Conservation (phyloP, 2,113 vertebrate genomes). For the Muntiacus muntjak region DNA sequence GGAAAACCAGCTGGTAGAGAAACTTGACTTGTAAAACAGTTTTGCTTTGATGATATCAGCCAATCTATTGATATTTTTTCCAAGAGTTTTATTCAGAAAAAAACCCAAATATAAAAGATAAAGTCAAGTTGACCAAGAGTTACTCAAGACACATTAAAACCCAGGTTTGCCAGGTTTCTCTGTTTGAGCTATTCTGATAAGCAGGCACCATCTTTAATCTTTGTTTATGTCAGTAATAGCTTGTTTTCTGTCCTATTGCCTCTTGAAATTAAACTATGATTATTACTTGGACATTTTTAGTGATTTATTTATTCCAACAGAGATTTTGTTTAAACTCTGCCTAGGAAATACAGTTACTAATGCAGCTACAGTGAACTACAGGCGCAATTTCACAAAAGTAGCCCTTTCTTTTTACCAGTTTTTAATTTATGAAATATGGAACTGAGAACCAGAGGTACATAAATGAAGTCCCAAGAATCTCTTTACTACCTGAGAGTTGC, state of each 20-base stretch:
- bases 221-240: background rate
- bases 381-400: background rate
- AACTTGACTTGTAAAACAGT: background rate
- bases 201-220: background rate
- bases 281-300: background rate
- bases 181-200: background rate
- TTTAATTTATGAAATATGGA: background rate
- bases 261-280: conserved; percentile 42
- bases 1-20: background rate
- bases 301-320: background rate
- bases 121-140: background rate
- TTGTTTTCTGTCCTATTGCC: background rate
- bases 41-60: conserved; percentile 34
- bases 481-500: background rate
- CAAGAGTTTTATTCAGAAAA: conserved; percentile 7
- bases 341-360: background rate
- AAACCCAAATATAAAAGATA: background rate
- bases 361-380: background rate
- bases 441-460: background rate
- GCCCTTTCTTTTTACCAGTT: background rate
- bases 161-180: background rate
- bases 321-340: conserved; percentile 32
- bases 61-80: background rate
- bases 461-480: background rate
- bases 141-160: background rate